These are phyloP conservation scores for Neogale vison DNA, from an alignment of 2,113 vertebrate genomes.

Conservation along the genomic window DNA sequence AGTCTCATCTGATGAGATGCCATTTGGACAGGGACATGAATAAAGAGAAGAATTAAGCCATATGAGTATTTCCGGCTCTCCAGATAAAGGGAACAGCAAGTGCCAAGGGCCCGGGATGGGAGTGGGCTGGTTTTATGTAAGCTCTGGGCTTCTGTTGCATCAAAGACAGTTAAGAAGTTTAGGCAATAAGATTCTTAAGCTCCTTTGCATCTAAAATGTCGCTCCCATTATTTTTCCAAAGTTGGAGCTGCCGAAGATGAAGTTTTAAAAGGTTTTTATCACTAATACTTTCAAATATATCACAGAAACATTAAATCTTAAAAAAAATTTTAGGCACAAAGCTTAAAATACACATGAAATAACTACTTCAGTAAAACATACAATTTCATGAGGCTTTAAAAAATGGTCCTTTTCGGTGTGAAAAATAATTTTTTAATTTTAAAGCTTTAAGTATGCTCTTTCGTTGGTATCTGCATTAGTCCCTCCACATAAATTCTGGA, in stretches of 20 bases:
- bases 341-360: slow-evolving; percentile 23
- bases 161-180: not conserved
- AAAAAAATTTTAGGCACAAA: not conserved
- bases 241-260: not conserved
- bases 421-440: slow-evolving; percentile 48
- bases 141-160: not conserved
- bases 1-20: not conserved
- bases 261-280: slow-evolving; percentile 39
- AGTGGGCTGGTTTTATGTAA: not conserved
- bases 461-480: not conserved
- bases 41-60: not conserved
- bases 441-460: not conserved
- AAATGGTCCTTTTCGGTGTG: slow-evolving; percentile 3
- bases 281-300: slow-evolving; percentile 18
- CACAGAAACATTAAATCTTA: slow-evolving; percentile 33
- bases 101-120: not conserved
- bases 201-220: not conserved
- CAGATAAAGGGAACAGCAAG: not conserved
- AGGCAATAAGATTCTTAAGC: not conserved
- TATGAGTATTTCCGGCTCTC: not conserved
- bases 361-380: not conserved
- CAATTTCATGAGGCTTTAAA: slow-evolving; percentile 28
- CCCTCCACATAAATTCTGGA: not conserved
- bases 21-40: not conserved
- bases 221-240: not conserved